Conservation (phyloP, 2,113 vertebrate species). For the Terrapene triunguis region DNA sequence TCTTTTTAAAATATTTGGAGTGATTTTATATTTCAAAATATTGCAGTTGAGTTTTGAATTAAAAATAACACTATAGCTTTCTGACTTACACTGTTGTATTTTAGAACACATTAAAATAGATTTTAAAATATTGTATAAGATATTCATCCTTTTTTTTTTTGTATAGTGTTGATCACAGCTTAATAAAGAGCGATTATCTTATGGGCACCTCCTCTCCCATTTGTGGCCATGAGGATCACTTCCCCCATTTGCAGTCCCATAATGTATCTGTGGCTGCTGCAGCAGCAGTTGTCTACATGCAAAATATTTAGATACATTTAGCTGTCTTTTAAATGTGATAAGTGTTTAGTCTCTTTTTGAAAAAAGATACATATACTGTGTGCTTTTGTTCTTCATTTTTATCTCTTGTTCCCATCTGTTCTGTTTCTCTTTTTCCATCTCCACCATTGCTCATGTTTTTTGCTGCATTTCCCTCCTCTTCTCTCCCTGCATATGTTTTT, state of each 20-base stretch:
- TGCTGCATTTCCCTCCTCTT: no score
- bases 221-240: not conserved
- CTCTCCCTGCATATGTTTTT: not conserved
- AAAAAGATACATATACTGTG: not conserved
- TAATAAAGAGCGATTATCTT: not conserved
- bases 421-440: not conserved
- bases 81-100: not conserved
- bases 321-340: not conserved
- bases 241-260: not conserved
- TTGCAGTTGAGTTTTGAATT: not conserved
- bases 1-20: not conserved
- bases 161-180: not conserved
- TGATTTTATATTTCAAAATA: not conserved
- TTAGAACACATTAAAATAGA: not conserved
- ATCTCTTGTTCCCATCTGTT: not conserved
- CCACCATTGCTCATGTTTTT: not conserved
- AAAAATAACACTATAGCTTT: not conserved
- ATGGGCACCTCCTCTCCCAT: not conserved
- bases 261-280: not conserved
- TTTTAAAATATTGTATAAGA: not conserved
- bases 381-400: not conserved
- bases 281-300: not conserved
- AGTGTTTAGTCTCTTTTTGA: not conserved
- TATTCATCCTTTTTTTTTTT: not conserved
- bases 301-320: not conserved